Evolutionary conservation across 2,888 invertebrate species (phyloP), one percentile per base, ranked within the genome.

Genomic region (Mylabris sibirica): DNA sequence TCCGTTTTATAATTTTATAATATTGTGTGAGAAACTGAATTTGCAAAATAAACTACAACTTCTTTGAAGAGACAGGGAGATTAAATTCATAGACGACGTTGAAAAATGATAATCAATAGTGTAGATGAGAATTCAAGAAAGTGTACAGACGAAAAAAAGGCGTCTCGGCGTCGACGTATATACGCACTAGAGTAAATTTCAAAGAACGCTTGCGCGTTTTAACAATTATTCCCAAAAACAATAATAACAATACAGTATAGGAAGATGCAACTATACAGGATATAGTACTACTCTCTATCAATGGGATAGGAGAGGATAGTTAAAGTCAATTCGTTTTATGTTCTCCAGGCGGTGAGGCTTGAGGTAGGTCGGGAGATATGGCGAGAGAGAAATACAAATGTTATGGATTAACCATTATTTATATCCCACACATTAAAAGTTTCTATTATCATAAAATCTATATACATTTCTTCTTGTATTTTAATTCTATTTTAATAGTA

Each of bases 81-180:
- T 38, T 38, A 38, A 1, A 12, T 38, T 38, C 38, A 30, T 30
- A 30, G 38, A 38, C 38, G 38, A 12, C 38, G 38, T 38, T 38
- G 14, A 41, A 41, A n/a, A n/a, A 17, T 41, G 72, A 70, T 72
- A 81, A 81, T 81, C 81, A 79, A 81, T 81, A 81, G 38, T 35
- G 35, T 35, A 11, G 14, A 3, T 14, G 30, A 30, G 30, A 30
- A 30, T 78, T 75, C 60, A 68, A 66, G 70, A 67, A 73, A 74
- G 76, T 73, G 73, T n/a, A n/a, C n/a, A 30, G 30, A 30, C 8
- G 30, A 8, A 8, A 30, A 30, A 30, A 71, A 77, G 82, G 80
- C 82, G 82, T 82, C 81, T 75, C 77, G 81, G 79, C 82, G 82
- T 78, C 79, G 81, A 78, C 81, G 81, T 49, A 20, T 8, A 9